Conservation (phyloP, 1,140 invertebrate genomes). For the Caenorhabditis inopinata region DNA sequence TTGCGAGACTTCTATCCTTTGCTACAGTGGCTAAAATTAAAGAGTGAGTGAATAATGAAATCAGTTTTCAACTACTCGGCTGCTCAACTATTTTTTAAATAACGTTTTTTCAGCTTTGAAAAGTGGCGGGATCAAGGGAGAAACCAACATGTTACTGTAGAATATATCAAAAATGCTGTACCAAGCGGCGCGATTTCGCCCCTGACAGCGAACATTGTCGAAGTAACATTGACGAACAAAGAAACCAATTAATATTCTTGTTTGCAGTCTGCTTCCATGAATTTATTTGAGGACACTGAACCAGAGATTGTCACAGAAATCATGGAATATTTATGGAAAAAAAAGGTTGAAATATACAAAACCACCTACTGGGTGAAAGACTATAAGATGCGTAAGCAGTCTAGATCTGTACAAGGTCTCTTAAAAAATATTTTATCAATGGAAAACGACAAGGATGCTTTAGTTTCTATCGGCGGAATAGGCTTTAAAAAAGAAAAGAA, state of each 20-base stretch:
- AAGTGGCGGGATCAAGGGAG: background rate
- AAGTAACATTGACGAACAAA: no score
- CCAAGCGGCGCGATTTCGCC: no score
- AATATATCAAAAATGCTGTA: background rate
- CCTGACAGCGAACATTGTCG: no score
- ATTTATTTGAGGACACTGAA: background rate
- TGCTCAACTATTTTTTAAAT: no score
- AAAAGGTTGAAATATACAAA: background rate
- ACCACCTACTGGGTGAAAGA: background rate
- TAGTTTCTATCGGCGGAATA: background rate
- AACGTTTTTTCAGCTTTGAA: slow-evolving; percentile 9
- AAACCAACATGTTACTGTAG: background rate
- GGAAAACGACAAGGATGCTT: background rate
- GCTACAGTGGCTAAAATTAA: background rate
- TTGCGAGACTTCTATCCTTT: background rate
- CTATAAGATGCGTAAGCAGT: background rate
- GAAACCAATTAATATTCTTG: no score
- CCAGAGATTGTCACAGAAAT: background rate
- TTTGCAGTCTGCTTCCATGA: background rate
- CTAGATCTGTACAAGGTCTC: background rate
- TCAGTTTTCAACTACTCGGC: no score
- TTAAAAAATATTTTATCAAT: background rate
- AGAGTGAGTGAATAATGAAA: no score
- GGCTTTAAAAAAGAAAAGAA: no score
- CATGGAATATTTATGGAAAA: background rate